Conservation (phyloP, 2,797 vertebrate genomes). For the Mormyrus hasselquistii region DNA sequence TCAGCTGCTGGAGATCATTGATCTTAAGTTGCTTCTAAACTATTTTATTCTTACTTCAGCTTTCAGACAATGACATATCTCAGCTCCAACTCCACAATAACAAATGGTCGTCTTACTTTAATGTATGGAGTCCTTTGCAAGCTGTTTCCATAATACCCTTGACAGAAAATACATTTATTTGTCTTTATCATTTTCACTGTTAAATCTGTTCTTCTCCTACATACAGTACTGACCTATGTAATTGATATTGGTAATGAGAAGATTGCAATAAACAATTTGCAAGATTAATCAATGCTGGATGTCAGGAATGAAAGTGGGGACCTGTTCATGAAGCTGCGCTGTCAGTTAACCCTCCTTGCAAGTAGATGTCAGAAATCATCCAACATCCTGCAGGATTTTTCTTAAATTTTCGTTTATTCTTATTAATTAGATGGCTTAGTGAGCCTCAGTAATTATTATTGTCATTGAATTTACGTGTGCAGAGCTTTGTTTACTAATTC, state of each 20-base stretch:
- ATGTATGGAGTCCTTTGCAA: slow-evolving; percentile 65
- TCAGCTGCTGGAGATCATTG: slow-evolving; percentile 64
- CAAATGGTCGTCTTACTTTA: slow-evolving; percentile 68
- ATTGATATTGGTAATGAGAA: not conserved
- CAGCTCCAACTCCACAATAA: slow-evolving; percentile 69
- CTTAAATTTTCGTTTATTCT: not conserved
- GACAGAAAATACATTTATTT: slow-evolving; percentile 56
- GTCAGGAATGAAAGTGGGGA: not conserved
- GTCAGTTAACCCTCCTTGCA: not conserved
- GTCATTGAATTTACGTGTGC: not conserved
- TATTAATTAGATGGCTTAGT: not conserved
- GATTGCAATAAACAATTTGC: not conserved
- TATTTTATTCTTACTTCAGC: slow-evolving; percentile 66
- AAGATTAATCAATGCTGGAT: not conserved
- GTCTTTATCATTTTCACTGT: slow-evolving; percentile 55
- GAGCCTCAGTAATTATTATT: not conserved
- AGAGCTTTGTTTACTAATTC: not conserved
- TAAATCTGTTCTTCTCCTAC: slow-evolving; percentile 52
- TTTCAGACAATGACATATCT: slow-evolving; percentile 66
- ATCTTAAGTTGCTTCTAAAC: slow-evolving; percentile 59
- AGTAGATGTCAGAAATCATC: not conserved
- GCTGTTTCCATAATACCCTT: slow-evolving; percentile 66
- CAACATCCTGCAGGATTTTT: not conserved
- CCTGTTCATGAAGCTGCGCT: not conserved
- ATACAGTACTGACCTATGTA: not conserved